These are phyloP conservation scores for Serripes groenlandicus DNA, from an alignment of 2,888 invertebrate species.

Conservation along the genomic window DNA sequence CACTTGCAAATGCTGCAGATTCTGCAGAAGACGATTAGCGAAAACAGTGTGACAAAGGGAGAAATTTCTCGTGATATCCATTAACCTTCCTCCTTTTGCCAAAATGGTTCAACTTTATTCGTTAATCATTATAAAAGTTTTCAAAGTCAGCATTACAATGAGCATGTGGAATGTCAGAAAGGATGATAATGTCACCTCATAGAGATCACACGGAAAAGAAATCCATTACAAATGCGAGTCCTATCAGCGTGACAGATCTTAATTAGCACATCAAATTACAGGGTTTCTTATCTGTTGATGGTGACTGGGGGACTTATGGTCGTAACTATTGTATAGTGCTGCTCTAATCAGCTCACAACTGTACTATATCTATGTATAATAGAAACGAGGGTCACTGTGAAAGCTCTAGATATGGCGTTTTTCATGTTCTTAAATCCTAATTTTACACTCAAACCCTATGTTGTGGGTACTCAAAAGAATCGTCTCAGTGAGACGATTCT, in stretches of 20 bases:
- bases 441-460: neutral
- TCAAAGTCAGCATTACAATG: too few relatives aligned
- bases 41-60: neutral
- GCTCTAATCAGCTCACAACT: neutral
- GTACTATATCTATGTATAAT: too few relatives aligned
- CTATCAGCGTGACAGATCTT: conserved; percentile 31
- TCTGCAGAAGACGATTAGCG: neutral
- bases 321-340: neutral
- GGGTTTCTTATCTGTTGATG: conserved; percentile 4
- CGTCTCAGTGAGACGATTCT: neutral
- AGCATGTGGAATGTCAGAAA: too few relatives aligned
- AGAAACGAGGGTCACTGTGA: too few relatives aligned
- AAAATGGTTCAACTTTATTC: too few relatives aligned
- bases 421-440: too few relatives aligned
- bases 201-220: too few relatives aligned
- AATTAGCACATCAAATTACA: conserved; percentile 51
- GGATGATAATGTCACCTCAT: neutral
- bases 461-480: neutral
- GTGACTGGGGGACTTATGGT: conserved; percentile 2
- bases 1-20: too few relatives aligned
- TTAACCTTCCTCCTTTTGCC: too few relatives aligned
- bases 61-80: too few relatives aligned
- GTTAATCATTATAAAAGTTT: too few relatives aligned
- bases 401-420: too few relatives aligned
- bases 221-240: neutral